A percentile compares a stretch with the other conserved stretches of the same genome.
Evolutionary conservation across 2,888 invertebrate species (phyloP).

Genomic region (Pachydiplax longipennis): DNA sequence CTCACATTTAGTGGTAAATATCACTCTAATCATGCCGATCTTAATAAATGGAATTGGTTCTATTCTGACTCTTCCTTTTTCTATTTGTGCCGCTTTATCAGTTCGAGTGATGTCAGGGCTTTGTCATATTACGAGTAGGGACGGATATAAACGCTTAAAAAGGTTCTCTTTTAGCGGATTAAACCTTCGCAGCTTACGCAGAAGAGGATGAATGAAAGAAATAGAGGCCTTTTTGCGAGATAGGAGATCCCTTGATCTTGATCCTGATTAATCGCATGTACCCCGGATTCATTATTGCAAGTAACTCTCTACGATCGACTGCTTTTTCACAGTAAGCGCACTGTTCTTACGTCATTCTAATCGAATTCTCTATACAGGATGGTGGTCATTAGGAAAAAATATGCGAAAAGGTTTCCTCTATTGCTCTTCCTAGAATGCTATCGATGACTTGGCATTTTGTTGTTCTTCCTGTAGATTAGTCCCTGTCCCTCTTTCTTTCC

Average conservation of each 20-base stretch:
- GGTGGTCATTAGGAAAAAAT: background rate
- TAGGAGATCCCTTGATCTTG: slow-evolving; percentile 3
- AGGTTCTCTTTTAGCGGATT: slow-evolving; percentile 10
- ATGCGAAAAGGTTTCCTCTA: background rate
- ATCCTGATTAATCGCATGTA: slow-evolving; percentile 21
- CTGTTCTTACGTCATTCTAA: background rate
- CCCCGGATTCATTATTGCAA: background rate
- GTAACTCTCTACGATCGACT: background rate
- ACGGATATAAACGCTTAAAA: background rate
- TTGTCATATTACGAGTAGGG: background rate
- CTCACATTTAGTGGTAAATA: too few species aligned
- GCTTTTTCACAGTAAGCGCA: background rate
- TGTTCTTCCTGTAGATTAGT: background rate
- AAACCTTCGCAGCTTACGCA: background rate
- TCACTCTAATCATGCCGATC: too few species aligned
- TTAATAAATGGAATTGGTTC: too few species aligned
- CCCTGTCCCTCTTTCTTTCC: too few species aligned
- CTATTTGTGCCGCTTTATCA: background rate
- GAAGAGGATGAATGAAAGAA: background rate
- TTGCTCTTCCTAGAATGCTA: background rate
- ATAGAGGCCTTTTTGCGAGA: background rate
- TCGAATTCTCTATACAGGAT: background rate
- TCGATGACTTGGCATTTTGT: slow-evolving; percentile 15
- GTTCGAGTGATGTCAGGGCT: background rate
- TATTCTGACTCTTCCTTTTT: background rate